Evolutionary conservation across 2,888 invertebrate genomes (phyloP).

Genomic region (Metalampra italica): DNA sequence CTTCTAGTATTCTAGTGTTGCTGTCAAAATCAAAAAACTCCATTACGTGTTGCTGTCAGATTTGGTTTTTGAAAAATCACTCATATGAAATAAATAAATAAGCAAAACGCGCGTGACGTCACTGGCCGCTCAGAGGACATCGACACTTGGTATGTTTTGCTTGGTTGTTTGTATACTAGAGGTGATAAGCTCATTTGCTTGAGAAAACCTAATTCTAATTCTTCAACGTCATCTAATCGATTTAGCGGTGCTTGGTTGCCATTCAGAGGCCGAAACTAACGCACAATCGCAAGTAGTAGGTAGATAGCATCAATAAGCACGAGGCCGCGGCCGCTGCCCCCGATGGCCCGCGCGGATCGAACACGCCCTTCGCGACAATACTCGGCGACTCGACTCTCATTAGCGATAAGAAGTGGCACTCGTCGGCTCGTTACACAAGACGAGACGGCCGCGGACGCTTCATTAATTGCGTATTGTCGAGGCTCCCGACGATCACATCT

Average conservation of each 20-base stretch:
- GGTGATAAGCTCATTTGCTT: background rate
- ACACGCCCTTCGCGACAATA: slow-evolving; percentile 42
- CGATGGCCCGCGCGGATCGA: slow-evolving; percentile 30
- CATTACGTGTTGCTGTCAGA: no score
- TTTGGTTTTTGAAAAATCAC: no score
- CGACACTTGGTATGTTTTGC: no score
- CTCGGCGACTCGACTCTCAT: slow-evolving; percentile 46
- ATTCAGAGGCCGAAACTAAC: slow-evolving; percentile 13
- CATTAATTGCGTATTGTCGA: slow-evolving; percentile 68
- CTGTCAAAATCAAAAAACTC: no score
- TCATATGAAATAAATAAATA: no score
- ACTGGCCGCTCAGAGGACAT: no score
- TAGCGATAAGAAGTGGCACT: slow-evolving; percentile 56
- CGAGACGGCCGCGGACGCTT: slow-evolving; percentile 41
- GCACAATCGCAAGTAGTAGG: slow-evolving; percentile 21
- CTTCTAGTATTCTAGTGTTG: no score
- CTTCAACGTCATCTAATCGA: background rate
- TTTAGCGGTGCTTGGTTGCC: background rate
- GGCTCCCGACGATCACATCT: slow-evolving; percentile 49
- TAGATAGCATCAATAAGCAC: slow-evolving; percentile 27
- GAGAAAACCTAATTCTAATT: background rate
- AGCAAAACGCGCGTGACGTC: no score
- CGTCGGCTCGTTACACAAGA: slow-evolving; percentile 51
- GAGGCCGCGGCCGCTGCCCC: slow-evolving; percentile 24
- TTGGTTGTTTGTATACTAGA: no score